Conservation (phyloP, 2,113 vertebrate genomes). For the Mesocricetus auratus region DNA sequence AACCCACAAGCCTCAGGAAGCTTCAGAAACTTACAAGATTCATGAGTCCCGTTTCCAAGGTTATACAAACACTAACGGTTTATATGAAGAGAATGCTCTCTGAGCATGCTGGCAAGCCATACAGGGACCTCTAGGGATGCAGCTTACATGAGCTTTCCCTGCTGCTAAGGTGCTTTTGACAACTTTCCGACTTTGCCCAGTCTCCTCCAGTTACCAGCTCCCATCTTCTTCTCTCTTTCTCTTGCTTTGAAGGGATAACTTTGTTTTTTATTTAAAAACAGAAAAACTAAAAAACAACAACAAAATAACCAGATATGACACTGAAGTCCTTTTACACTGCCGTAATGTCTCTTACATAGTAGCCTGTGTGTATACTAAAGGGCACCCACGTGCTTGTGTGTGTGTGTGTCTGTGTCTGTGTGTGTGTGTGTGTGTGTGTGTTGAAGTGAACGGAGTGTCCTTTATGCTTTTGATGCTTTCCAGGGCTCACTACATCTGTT, state of each 20-base stretch:
- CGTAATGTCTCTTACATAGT: neutral
- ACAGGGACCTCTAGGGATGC: neutral
- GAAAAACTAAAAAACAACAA: neutral
- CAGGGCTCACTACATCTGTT: neutral
- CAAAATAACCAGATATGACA: neutral
- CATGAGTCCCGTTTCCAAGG: neutral
- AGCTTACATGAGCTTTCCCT: neutral
- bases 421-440: neutral
- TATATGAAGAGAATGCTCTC: neutral
- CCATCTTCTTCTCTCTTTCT: neutral
- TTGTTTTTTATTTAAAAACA: neutral
- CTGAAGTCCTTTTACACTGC: neutral
- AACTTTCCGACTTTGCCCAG: neutral
- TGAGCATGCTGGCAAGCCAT: neutral
- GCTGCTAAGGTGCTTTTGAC: neutral
- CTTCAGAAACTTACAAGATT: neutral
- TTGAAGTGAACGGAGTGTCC: neutral
- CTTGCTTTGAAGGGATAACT: neutral
- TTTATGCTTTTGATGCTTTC: neutral
- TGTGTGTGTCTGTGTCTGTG: neutral
- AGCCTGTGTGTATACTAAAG: no score
- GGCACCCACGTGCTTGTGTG: neutral
- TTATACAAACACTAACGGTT: neutral
- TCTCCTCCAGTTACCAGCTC: neutral
- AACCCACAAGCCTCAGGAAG: neutral